A percentile compares a stretch with the other conserved stretches of the same genome.
Evolutionary conservation across 2,113 vertebrate species (phyloP).

Genomic region (Carettochelys insculpta): DNA sequence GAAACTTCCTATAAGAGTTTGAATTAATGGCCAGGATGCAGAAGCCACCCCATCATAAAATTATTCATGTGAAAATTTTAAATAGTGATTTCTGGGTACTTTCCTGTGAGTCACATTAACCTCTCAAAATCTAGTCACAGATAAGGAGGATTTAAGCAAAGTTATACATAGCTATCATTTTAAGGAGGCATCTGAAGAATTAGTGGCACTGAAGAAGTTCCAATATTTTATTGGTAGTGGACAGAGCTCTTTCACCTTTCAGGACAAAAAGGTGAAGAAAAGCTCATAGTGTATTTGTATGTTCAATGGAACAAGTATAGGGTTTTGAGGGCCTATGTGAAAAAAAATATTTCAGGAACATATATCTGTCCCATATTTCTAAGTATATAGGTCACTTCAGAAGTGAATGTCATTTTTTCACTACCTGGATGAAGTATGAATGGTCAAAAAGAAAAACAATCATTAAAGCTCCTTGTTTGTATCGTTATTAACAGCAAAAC

Average conservation of each 20-base stretch:
- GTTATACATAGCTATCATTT: background rate
- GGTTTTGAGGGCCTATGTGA: background rate
- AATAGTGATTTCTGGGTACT: constrained; percentile 22
- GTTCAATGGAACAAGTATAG: background rate
- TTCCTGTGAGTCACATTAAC: background rate
- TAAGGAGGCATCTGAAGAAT: background rate
- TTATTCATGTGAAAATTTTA: constrained; percentile 21
- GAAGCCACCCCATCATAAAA: background rate
- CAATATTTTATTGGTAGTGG: background rate
- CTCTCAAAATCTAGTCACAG: background rate
- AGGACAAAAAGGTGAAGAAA: background rate
- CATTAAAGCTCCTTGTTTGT: no score
- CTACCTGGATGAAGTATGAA: background rate
- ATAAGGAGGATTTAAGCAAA: background rate
- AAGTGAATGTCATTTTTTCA: background rate
- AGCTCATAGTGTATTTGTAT: background rate
- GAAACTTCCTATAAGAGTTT: background rate
- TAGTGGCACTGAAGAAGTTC: background rate
- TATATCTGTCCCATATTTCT: background rate
- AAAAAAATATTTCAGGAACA: background rate
- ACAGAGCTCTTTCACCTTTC: background rate
- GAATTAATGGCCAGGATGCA: constrained; percentile 20
- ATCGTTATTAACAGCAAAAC: no score
- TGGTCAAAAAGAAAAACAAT: no score
- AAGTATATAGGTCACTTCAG: background rate